Base-by-base conservation (phyloP, 1,140 invertebrate genomes). In the Pinna nobilis region DNA sequence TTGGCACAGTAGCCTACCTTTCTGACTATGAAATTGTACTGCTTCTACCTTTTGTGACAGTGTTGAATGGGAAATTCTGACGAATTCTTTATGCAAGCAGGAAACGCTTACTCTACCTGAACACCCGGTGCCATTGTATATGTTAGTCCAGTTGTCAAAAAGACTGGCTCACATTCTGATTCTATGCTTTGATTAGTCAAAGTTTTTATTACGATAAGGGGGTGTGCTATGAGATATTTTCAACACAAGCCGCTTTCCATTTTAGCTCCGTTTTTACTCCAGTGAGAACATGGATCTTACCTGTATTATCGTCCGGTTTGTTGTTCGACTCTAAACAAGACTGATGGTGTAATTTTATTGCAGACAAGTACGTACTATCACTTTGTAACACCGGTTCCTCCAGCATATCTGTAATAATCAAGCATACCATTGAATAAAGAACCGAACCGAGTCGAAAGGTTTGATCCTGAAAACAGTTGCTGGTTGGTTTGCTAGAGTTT, bases 271-370 rank as follows among this genome's bases (percentile, higher is more conserved):
- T 25, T 41, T 32, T 44, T 41, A 41, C 35, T 63, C 15, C 0
- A 25, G 20, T 4, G 23, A 25, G 15, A 41, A 15, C 13, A 9
- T 30, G 0, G 6, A 33, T 35, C 55, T n/a, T 28, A 63, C 59
- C 37, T 28, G n/a, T 15, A 44, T 35, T 28, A 28, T 35, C 37
- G 25, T 63, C 59, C 15, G 37, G 37, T 23, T 25, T 13, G 9
- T 18, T 63, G 20, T 63, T 63, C 28, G 59, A 41, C 15, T 39
- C 59, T 15, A 63, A 20, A 25, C 59, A 63, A 28, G 35, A 41
- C 23, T 63, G 59, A 32, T 33, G 44, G 20, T 63, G 59, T 18
- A 63, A 25, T 25, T 63, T 63, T 7, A 20, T 20, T n/a, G 59
- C 59, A 5, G 2, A 25, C 59, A 63, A 23, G 18, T 63, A 41